Evolutionary conservation across 37 sponge, comb jelly and placozoan genomes (phyloP), one percentile per base, ranked within the genome.

Genomic region (Bolinopsis microptera): DNA sequence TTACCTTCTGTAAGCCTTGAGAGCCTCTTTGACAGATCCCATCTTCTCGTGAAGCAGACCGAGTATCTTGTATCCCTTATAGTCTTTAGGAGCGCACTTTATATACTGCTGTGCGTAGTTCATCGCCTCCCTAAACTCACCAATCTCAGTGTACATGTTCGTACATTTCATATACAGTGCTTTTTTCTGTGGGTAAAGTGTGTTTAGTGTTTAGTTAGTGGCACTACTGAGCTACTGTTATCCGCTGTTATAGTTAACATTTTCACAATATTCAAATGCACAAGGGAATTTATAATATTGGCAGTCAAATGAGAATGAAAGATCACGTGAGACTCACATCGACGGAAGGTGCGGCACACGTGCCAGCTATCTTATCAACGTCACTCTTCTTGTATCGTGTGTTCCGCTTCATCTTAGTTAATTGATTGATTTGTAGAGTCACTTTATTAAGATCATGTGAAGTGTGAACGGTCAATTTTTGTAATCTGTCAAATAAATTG

Each of bases 1-100:
- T 70, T 33, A 86, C 90, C 90, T 86, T 38, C 90, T 35, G 22
- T 41, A 86, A 39, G 90, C 90, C 22, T 86, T 86, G 30, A 86
- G 90, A 41, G 90, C 90, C 28, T 86, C 90, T 40, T 86, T 86
- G 3, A 41, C 61, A 0, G 27, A 23, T 2, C 48, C 90, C 90
- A 86, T 40, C 90, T 41, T 86, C 28, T 86, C 61, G 24, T 39
- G 40, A 27, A 86, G 41, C 0, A 28, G 26, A 0, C 90, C 90
- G 26, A 86, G 18, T 30, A 86, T 5, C 61, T 86, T 86, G 61
- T 86, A 86, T 23, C 90, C 90, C 30, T 39, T 41, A 3, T 35
- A 24, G 61, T 86, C 90, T 30, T 86, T 86, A 26, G 90, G 90
- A 26, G 36, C 32, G 22, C 25, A 0, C 24, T 86, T 86, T 9